Base-by-base conservation (phyloP, 2,113 vertebrate genomes). In the Plecturocebus donacophilus region DNA sequence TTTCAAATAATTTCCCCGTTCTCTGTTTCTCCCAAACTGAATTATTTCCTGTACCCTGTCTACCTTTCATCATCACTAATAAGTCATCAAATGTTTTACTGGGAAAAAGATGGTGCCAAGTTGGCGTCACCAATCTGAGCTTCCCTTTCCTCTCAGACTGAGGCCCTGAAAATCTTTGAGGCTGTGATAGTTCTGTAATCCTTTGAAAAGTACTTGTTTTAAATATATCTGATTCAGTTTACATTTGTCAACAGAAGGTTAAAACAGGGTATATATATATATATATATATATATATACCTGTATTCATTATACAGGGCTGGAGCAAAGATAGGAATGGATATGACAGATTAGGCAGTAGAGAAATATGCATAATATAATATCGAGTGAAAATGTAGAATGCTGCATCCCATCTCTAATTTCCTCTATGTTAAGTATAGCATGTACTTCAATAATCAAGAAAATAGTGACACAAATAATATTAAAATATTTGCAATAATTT, bases 41-140 rank as follows among this genome's bases (percentile, higher is more conserved):
- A 30, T 49, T 6, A 5, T 11, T 25, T 17, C 30, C 42, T 49
- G 14, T 2, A 8, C 11, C 8, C 25, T 56, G 7, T 76, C 6
- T 64, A 17, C 5, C 3, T 56, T 35, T 16, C 5, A 14, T 25
- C 2, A 23, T 87, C n/a, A 42, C 16, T 2, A 61, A 42, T 27
- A 47, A 90, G 52, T 19, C 38, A 56, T 20, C 10, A 20, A 21
- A 73, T n/a, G 3, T 8, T 73, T 0, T 35, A 20, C 40, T 30
- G 4, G 7, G 2, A 32, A 14, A 49, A 30, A 23, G 11, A 20
- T 0, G 13, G 25, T 27, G 11, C 9, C 32, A 6, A n/a, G 1
- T 8, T 40, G 3, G 20, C 3, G 0, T 66, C 12, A 16, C 40
- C 2, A 40, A 25, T 54, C n/a, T 21, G 25, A 45, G 19, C 23